These are phyloP conservation scores for Crotalus tigris DNA, from an alignment of 2,113 vertebrate genomes.

Conservation along the genomic window DNA sequence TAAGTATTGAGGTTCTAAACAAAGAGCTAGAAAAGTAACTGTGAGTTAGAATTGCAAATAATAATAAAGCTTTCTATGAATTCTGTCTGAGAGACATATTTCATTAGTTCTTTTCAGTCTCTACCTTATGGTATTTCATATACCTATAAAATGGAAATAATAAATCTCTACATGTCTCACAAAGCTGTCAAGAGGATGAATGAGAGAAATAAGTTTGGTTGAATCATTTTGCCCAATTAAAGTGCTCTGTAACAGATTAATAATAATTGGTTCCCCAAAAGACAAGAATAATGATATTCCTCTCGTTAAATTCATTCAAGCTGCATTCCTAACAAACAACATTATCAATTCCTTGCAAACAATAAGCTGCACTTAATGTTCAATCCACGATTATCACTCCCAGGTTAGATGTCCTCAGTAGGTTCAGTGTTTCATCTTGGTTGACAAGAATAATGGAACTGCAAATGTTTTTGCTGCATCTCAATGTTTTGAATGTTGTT, in stretches of 20 bases:
- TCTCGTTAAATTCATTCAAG: slow-evolving; percentile 50
- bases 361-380: slow-evolving; percentile 74
- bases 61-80: not conserved
- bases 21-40: not conserved
- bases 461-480: slow-evolving; percentile 59
- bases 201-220: slow-evolving; percentile 48
- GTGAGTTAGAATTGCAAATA: not conserved
- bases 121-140: not conserved
- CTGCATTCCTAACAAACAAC: slow-evolving; percentile 53
- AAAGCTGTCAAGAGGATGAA: slow-evolving; percentile 4
- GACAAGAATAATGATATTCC: slow-evolving; percentile 64
- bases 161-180: not conserved
- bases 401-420: slow-evolving; percentile 63
- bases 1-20: not conserved
- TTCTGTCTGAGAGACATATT: not conserved
- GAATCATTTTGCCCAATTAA: slow-evolving; percentile 70
- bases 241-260: slow-evolving; percentile 46
- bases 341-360: slow-evolving; percentile 64
- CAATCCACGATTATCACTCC: slow-evolving; percentile 68
- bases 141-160: slow-evolving; percentile 17
- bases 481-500: slow-evolving; percentile 55
- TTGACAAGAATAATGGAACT: slow-evolving; percentile 74
- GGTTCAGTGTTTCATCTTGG: slow-evolving; percentile 63
- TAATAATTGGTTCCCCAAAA: slow-evolving; percentile 70
- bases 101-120: not conserved